Conservation (phyloP, 92 coral and sea anemone genomes). For the Pocillopora meandrina region DNA sequence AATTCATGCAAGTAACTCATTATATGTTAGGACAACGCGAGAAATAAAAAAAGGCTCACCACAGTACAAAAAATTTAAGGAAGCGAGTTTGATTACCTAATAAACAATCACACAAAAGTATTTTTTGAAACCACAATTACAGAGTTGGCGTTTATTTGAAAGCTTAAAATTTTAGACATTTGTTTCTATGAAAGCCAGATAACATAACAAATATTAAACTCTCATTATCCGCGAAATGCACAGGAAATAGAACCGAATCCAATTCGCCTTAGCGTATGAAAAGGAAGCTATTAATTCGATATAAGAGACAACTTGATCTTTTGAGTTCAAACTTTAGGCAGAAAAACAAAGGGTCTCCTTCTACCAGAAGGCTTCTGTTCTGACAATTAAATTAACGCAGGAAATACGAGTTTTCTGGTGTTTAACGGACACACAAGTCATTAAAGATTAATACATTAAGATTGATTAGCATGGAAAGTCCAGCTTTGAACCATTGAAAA, state of each 20-base stretch:
- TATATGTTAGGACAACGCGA: conserved; percentile 23
- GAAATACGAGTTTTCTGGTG: conserved; percentile 37
- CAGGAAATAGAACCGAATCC: conserved; percentile 57
- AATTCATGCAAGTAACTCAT: conserved; percentile 34
- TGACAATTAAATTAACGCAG: conserved; percentile 29
- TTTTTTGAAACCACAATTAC: conserved; percentile 34
- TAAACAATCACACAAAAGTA: conserved; percentile 37
- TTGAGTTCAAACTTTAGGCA: conserved; percentile 33
- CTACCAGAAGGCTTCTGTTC: conserved; percentile 10
- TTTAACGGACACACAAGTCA: conserved; percentile 42
- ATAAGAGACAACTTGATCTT: conserved; percentile 51
- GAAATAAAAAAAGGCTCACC: conserved; percentile 13
- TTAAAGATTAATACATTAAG: conserved; percentile 66
- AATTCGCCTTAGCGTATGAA: conserved; percentile 38
- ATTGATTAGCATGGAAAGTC: conserved; percentile 68
- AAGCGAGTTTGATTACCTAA: conserved; percentile 28
- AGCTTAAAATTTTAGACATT: conserved; percentile 28
- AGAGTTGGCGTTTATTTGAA: conserved; percentile 28
- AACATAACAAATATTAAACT: conserved; percentile 45
- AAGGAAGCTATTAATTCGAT: conserved; percentile 70
- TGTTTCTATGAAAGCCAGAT: conserved; percentile 38
- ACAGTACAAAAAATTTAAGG: conserved; percentile 20
- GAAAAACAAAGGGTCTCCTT: conserved; percentile 17
- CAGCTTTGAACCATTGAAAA: conserved; percentile 54
- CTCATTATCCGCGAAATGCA: conserved; percentile 41